Conservation (phyloP, 2,113 vertebrate species). For the Tachycineta bicolor region DNA sequence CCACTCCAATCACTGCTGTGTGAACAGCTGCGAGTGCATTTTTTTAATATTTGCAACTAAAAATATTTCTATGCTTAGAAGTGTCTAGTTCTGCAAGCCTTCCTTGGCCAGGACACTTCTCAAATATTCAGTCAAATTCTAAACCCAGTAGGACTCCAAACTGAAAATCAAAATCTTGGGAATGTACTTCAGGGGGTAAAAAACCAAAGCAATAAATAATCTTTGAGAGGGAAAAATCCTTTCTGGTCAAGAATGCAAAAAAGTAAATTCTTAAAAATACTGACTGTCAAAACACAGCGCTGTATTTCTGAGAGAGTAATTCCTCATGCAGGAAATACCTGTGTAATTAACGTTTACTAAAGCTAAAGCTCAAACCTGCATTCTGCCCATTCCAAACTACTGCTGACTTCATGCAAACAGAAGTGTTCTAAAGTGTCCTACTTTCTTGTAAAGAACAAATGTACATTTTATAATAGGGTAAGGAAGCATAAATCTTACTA, state of each 20-base stretch:
- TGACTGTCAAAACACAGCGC: neutral
- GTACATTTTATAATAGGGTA: neutral
- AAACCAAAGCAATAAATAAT: neutral
- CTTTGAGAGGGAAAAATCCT: neutral
- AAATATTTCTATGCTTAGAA: constrained; percentile 8
- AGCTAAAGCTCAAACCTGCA: neutral
- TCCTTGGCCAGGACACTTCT: neutral
- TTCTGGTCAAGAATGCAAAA: neutral
- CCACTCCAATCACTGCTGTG: constrained; percentile 1
- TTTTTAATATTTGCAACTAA: constrained; percentile 40
- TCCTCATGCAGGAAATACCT: constrained; percentile 1
- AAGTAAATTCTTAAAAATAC: neutral
- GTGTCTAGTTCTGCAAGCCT: neutral
- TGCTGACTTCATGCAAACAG: neutral
- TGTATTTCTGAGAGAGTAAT: neutral
- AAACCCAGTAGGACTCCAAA: neutral
- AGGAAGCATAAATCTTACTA: neutral
- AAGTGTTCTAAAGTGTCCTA: neutral
- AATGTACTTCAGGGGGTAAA: neutral
- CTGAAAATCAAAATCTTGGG: neutral
- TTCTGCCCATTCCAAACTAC: neutral
- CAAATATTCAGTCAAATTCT: neutral
- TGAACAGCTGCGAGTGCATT: constrained; percentile 49
- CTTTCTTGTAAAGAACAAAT: neutral
- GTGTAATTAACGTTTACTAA: neutral